These are phyloP conservation scores for Pteruthius melanotis DNA, from an alignment of 2,113 vertebrate genomes.

Conservation along the genomic window DNA sequence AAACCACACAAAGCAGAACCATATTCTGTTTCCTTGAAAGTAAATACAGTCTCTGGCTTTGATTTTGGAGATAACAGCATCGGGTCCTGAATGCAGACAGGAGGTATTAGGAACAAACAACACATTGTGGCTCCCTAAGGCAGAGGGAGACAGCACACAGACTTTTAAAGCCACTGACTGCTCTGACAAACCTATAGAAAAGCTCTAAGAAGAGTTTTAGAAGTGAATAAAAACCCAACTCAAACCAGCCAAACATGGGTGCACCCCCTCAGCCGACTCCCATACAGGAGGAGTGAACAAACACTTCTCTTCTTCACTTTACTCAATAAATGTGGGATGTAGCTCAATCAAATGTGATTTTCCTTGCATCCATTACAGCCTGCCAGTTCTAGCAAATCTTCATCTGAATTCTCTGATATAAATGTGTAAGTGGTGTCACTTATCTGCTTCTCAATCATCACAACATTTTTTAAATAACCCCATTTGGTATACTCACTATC, in stretches of 20 bases:
- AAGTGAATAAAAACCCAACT: neutral
- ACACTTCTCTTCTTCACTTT: neutral
- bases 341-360: neutral
- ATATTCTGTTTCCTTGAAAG: neutral
- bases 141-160: accelerated
- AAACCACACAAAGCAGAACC: neutral
- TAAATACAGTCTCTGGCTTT: neutral
- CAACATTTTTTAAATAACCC: neutral
- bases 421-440: neutral
- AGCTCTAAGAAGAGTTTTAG: neutral
- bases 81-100: neutral
- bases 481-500: neutral
- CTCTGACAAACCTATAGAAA: neutral
- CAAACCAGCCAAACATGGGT: neutral
- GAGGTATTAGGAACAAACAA: neutral
- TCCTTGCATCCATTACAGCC: neutral
- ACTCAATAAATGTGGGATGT: neutral
- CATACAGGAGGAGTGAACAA: neutral
- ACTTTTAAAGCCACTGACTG: neutral
- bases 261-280: neutral
- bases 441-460: neutral
- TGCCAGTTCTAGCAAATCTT: neutral
- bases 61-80: neutral
- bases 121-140: neutral
- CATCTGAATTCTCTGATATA: neutral